phyloP scores from a whole-genome alignment of 2,888 invertebrate species.

The Priocnemis perturbator region DNA sequence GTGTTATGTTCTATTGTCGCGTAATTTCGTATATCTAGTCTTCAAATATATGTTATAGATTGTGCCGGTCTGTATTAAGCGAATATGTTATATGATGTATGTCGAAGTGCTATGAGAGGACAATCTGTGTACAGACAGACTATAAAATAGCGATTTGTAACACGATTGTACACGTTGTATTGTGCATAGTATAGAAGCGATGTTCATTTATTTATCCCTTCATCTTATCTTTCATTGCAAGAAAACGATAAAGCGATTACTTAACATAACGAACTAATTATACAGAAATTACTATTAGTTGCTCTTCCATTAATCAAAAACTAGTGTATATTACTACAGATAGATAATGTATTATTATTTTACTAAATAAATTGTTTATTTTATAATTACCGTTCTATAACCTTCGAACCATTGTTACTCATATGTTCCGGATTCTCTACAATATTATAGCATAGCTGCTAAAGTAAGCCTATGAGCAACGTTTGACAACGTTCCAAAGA shows the following conservation, averaged over 20 bases:
- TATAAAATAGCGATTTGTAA: conserved; percentile 49
- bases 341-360: conserved; percentile 65
- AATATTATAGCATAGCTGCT: no score
- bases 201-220: conserved; percentile 15
- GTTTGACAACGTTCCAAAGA: no score
- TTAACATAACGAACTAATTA: conserved; percentile 2
- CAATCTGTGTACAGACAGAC: conserved; percentile 59
- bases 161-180: conserved; percentile 52
- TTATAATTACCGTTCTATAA: conserved; percentile 46
- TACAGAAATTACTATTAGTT: conserved; percentile 45
- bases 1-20: conserved; percentile 40
- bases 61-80: conserved; percentile 30
- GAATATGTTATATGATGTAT: conserved; percentile 31
- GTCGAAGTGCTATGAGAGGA: conserved; percentile 52
- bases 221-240: neutral
- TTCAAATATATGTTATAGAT: conserved; percentile 34
- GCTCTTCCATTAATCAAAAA: conserved; percentile 60
- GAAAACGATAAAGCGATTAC: conserved; percentile 5
- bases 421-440: no score
- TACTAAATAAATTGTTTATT: conserved; percentile 69
- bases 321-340: conserved; percentile 52
- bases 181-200: conserved; percentile 26
- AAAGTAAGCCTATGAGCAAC: no score
- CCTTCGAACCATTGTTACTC: no score
- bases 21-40: conserved; percentile 48